A percentile compares a stretch with the other conserved stretches of the same genome.
Conservation (phyloP, 2,113 vertebrate species). For the Ranitomeya imitator region DNA sequence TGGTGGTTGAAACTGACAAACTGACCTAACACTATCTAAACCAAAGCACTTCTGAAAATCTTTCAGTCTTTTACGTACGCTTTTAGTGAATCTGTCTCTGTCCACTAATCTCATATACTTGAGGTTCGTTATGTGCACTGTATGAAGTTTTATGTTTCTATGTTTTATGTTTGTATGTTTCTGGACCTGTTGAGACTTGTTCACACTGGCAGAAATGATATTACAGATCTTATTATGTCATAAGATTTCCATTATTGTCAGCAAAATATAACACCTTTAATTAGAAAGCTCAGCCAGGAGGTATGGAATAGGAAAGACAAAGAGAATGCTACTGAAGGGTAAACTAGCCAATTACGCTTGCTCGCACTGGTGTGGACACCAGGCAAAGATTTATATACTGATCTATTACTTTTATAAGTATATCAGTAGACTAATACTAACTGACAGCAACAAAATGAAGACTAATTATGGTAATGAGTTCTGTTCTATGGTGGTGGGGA, state of each 20-base stretch:
- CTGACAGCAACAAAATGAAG: constrained; percentile 11
- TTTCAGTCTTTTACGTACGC: too few species aligned
- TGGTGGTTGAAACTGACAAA: too few species aligned
- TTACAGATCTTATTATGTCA: background rate
- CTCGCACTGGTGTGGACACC: background rate
- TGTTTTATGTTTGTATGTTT: background rate
- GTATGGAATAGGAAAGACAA: background rate
- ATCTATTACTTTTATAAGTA: background rate
- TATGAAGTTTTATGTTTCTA: background rate
- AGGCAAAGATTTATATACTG: background rate
- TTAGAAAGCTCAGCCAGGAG: background rate
- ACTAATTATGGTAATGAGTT: background rate
- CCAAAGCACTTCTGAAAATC: too few species aligned
- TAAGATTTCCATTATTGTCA: background rate
- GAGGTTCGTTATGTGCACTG: background rate
- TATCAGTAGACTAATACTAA: background rate
- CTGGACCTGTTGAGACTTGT: background rate
- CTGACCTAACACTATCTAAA: too few species aligned
- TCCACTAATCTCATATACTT: background rate
- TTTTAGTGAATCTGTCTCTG: background rate
- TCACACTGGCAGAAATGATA: background rate
- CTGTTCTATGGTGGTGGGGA: too few species aligned
- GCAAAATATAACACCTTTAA: background rate
- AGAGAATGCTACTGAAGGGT: background rate
- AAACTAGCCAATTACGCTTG: background rate